Percentiles rank a stretch among this genome's conserved stretches.
Evolutionary conservation across 1,140 invertebrate species (phyloP).

Genomic region (Mya arenaria): DNA sequence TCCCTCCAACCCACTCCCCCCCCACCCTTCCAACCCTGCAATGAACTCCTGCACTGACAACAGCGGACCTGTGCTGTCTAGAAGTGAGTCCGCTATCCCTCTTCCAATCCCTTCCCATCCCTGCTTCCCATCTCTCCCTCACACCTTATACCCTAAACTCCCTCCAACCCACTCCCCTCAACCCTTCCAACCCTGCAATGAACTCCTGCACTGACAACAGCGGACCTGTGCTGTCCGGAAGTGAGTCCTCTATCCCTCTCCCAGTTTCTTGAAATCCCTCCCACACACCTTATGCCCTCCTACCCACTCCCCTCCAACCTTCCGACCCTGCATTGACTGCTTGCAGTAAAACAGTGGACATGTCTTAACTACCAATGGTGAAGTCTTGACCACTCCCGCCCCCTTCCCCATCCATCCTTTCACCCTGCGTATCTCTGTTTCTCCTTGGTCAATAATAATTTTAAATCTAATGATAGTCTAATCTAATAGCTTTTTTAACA

Average conservation of each 20-base stretch:
- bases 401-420: no score
- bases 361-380: no score
- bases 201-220: constrained; percentile 97
- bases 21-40: constrained; percentile 97
- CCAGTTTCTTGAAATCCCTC: not conserved
- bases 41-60: constrained; percentile 98
- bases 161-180: constrained; percentile 84
- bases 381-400: no score
- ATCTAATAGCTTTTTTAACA: no score
- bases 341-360: no score
- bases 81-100: constrained; percentile 75
- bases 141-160: no score
- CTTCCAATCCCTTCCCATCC: not conserved
- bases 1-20: constrained; percentile 85
- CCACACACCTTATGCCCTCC: no score
- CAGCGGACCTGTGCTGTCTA: constrained; percentile 81
- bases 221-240: constrained; percentile 80
- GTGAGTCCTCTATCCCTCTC: constrained; percentile 67
- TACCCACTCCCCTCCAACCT: no score
- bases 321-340: no score
- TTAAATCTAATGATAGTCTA: no score
- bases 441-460: no score
- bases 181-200: constrained; percentile 97
- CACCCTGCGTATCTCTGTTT: no score
- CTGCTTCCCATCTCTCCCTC: not conserved